Evolutionary conservation across 2,888 invertebrate genomes (phyloP), one percentile per base, ranked within the genome.

Genomic region (Spodoptera exigua): DNA sequence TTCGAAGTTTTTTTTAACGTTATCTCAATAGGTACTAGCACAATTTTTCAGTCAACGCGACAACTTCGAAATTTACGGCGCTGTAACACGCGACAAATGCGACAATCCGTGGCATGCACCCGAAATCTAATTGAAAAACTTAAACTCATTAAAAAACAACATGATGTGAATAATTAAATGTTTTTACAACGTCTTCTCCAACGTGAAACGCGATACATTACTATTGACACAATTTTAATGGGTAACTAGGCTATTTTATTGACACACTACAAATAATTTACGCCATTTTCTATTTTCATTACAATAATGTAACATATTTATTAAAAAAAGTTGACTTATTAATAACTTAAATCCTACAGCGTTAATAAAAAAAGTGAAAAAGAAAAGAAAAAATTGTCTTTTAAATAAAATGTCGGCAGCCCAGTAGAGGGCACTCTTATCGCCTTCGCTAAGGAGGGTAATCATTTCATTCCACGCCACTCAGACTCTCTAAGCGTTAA

Each of bases 401-500:
- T 46, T 70, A 67, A 76, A 68, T 77, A 71, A 69, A 75, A 75
- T 59, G 70, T 68, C 59, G 73, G 46, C 54, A 63, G 43, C 41
- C 27, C 18, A 36, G 55, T 59, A 60, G 58, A 75, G 63, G 53
- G 68, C 64, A 37, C 81, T 72, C 81, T 83, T 84, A 84, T 81
- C 83, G 79, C 76, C 71, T 60, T 49, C 49, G 57, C 70, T 77
- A 80, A 84, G 82, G 80, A 80, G 72, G 77, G 83, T 79, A 85
- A 85, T 85, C 78, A 83, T 85, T 84, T 80, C 80, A 80, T 78
- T 84, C 79, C 76, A 79, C 76, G 80, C 70, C 78, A 76, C 76
- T 74, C 73, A 62, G 57, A 61, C 54, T 76, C 78, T 73, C 64
- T 71, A 64, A 76, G 82, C 70, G 79, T 80, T 81, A 83, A 81